These are phyloP conservation scores for Steinernema hermaphroditum DNA, from an alignment of 2,888 invertebrate genomes.

Conservation along the genomic window DNA sequence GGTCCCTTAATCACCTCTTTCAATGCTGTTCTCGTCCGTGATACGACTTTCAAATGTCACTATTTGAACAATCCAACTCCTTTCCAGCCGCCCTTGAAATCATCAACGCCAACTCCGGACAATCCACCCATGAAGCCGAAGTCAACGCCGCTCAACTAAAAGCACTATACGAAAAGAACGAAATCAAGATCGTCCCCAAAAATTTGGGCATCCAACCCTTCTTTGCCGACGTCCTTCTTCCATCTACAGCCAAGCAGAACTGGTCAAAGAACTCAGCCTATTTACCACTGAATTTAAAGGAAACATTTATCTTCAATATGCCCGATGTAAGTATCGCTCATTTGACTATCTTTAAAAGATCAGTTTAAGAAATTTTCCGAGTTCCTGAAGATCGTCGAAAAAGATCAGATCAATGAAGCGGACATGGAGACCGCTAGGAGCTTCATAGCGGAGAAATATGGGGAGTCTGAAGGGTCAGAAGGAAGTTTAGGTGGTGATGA, in stretches of 20 bases:
- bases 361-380: slow-evolving; percentile 26
- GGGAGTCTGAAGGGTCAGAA: not conserved
- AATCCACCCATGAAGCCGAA: not conserved
- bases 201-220: not conserved
- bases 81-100: not conserved
- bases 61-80: too few species aligned
- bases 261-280: not conserved
- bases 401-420: not conserved
- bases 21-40: too few species aligned
- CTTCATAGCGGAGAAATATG: not conserved
- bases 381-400: not conserved
- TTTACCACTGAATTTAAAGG: not conserved
- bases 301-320: slow-evolving; percentile 12
- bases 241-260: not conserved
- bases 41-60: too few species aligned
- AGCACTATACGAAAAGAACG: not conserved
- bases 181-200: not conserved
- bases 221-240: not conserved
- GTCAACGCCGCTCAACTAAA: not conserved
- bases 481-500: not conserved
- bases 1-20: too few species aligned
- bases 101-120: not conserved
- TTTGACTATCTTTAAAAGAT: too few species aligned
- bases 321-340: not conserved
- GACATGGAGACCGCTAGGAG: not conserved